These are phyloP conservation scores for Pitta sordida DNA, from an alignment of 2,113 vertebrate genomes.

Conservation along the genomic window DNA sequence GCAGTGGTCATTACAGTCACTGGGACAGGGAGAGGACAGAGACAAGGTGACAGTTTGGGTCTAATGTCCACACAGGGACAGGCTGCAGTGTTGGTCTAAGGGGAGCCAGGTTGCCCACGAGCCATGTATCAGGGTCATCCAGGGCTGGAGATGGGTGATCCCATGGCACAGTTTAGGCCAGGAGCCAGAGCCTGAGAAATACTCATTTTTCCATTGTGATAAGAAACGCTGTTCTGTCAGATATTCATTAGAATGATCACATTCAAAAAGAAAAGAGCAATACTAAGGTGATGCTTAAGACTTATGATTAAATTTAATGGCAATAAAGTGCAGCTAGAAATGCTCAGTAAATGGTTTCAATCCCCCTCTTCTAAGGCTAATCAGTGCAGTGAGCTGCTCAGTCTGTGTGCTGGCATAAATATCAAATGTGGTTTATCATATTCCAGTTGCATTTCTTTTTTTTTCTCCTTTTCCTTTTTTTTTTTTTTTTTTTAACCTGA, in stretches of 20 bases:
- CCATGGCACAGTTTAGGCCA: not conserved
- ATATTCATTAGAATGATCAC: not conserved
- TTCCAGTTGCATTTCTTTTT: slow-evolving; percentile 15
- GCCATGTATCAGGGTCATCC: fast-evolving
- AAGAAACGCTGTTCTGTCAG: not conserved
- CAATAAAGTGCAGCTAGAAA: not conserved
- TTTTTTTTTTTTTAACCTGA: slow-evolving; percentile 56
- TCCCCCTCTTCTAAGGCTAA: not conserved
- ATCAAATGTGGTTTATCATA: slow-evolving; percentile 20
- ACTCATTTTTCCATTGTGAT: not conserved
- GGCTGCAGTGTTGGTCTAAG: fast-evolving
- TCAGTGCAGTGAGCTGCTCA: not conserved
- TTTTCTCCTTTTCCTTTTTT: not conserved
- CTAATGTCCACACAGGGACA: fast-evolving
- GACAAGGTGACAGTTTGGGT: fast-evolving
- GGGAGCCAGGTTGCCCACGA: not conserved
- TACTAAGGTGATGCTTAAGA: not conserved
- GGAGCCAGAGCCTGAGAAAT: not conserved
- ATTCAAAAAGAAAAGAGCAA: not conserved
- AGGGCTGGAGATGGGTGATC: not conserved
- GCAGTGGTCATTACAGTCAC: fast-evolving
- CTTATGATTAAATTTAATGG: not conserved
- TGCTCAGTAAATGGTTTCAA: slow-evolving; percentile 24
- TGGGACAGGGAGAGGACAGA: too few relatives aligned
- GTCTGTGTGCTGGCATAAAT: not conserved